Evolutionary conservation across 2,888 invertebrate genomes (phyloP).

Genomic region (Apocheima hispidaria): DNA sequence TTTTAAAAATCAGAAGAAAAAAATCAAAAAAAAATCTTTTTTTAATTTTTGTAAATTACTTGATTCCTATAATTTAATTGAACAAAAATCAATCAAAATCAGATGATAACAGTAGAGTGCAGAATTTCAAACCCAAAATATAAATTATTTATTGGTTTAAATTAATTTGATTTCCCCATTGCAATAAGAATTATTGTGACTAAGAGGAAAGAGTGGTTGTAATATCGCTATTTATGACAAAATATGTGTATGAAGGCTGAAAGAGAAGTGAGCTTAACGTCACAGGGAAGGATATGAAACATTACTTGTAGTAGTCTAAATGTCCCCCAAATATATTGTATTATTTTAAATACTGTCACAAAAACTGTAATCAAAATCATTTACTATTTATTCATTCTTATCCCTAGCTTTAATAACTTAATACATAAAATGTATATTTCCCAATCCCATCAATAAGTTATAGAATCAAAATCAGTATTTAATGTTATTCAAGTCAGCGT

Average conservation of each 20-base stretch:
- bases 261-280: constrained; percentile 43
- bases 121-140: background rate
- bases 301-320: constrained; percentile 34
- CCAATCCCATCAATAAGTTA: background rate
- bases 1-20: too few relatives aligned
- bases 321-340: constrained; percentile 19
- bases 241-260: constrained; percentile 37
- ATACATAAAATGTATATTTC: too few relatives aligned
- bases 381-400: background rate
- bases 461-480: constrained; percentile 34
- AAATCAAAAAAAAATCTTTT: too few relatives aligned
- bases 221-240: constrained; percentile 31
- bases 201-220: constrained; percentile 22
- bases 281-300: constrained; percentile 40
- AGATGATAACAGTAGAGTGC: background rate
- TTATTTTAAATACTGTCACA: constrained; percentile 11
- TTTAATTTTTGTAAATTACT: background rate
- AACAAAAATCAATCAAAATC: background rate
- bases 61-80: background rate
- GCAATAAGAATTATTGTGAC: constrained; percentile 17
- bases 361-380: constrained; percentile 7
- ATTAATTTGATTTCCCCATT: constrained; percentile 4
- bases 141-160: background rate
- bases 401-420: too few relatives aligned
- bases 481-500: constrained; percentile 30